Base-by-base conservation (phyloP, 2,888 invertebrate genomes). In the Acronicta aceris region DNA sequence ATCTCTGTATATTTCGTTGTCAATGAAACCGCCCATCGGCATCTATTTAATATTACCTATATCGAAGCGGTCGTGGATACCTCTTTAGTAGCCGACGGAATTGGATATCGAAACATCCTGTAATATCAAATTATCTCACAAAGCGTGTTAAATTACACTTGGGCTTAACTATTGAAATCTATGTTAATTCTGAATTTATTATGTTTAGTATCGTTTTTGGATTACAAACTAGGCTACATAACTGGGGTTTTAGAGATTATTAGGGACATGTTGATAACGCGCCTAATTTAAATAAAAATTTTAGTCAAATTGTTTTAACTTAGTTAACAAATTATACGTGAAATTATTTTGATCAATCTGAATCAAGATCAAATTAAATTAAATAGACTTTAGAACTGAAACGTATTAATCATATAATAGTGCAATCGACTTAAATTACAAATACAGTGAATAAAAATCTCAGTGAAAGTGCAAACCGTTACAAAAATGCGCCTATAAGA, bases 401-500 rank as follows among this genome's bases (percentile, higher is more conserved):
- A 33, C 33, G 30, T 33, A 30, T 2, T 30, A 0, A 30, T 33
- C 12, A n/a, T 33, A 33, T 17, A 40, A 40, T 15, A 41, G 30
- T 52, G 45, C 17, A 0, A 30, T 33, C 2, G 15, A 55, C 56
- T 16, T 27, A 45, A 56, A 8, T 2, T 10, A 13, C 1, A 43
- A 25, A 16, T 2, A 8, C 2, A n/a, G 56, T 57, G 60, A 50
- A 15, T 8, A 1, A 33, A 50, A 30, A 36, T 33, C 5, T 1
- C 15, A 66, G 67, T 59, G 52, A 17, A 59, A 53, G 52, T 56
- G 58, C 42, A n/a, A 17, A 25, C 13, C n/a, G 15, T 42, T 7
- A 2, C 2, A 38, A 53, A 52, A 38, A 72, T 71, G 76, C 43
- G 51, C 10, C 30, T 61, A 60, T 63, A 71, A 60, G 65, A 73